Conservation (phyloP, 2,113 vertebrate genomes). For the Puma concolor region DNA sequence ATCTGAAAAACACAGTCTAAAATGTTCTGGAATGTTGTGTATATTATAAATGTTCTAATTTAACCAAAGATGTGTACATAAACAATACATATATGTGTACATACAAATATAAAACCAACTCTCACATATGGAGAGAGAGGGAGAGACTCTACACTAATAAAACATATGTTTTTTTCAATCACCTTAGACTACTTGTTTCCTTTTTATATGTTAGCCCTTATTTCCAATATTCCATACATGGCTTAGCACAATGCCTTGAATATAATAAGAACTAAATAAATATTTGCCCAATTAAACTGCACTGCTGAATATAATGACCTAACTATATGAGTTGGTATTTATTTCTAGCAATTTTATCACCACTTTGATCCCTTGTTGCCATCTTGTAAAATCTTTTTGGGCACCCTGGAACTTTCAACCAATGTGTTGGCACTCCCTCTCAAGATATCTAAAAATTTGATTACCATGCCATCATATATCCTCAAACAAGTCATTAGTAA, state of each 20-base stretch:
- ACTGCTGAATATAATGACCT: constrained; percentile 21
- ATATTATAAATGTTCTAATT: background rate
- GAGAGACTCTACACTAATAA: background rate
- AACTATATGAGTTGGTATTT: background rate
- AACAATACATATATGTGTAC: background rate
- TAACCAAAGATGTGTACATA: background rate
- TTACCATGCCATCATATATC: constrained; percentile 2
- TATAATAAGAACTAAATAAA: constrained; percentile 52
- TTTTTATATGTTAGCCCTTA: background rate
- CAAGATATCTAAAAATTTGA: constrained; percentile 10
- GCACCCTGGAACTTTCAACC: background rate
- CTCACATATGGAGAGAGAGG: background rate
- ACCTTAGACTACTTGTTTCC: background rate
- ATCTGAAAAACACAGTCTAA: background rate
- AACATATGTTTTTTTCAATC: background rate
- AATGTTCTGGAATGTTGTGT: background rate
- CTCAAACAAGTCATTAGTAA: constrained; percentile 43
- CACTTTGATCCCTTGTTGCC: background rate
- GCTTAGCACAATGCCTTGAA: background rate
- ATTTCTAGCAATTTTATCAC: background rate
- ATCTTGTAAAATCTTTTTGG: background rate
- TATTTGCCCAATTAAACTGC: constrained; percentile 46
- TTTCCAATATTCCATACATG: background rate
- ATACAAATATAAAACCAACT: background rate
- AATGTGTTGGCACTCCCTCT: background rate